Evolutionary conservation across 2,797 vertebrate genomes (phyloP).

Genomic region (Premnoplex brunnescens): DNA sequence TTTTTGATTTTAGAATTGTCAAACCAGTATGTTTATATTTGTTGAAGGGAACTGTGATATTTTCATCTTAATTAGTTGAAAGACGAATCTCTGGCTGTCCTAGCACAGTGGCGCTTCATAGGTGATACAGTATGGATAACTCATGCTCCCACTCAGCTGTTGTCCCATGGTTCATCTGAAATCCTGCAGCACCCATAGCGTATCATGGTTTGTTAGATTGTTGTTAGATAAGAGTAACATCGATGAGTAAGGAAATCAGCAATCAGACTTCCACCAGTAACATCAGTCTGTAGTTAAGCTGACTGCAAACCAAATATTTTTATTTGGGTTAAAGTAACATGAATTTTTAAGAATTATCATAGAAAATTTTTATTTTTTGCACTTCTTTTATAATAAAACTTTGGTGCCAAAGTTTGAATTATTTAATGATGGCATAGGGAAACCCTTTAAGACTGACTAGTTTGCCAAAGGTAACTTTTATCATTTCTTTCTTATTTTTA

Average conservation of each 20-base stretch:
- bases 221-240: neutral
- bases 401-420: neutral
- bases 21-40: neutral
- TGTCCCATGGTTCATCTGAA: rapidly evolving
- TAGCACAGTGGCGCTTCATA: neutral
- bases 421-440: neutral
- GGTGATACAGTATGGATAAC: neutral
- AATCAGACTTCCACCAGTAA: neutral
- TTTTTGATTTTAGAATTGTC: neutral
- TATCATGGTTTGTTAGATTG: neutral
- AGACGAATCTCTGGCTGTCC: neutral
- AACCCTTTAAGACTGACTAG: neutral
- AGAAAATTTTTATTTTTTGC: neutral
- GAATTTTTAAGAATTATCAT: neutral
- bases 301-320: neutral
- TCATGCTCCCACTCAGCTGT: neutral
- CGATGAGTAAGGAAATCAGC: neutral
- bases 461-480: neutral
- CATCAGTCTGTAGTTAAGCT: neutral
- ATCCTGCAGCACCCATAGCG: neutral
- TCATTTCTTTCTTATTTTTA: neutral
- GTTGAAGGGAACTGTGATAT: neutral
- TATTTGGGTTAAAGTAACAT: neutral
- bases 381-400: neutral
- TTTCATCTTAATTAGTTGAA: neutral